phyloP scores from a whole-genome alignment of 2,797 vertebrate genomes.

The Gephyroberyx darwinii region DNA sequence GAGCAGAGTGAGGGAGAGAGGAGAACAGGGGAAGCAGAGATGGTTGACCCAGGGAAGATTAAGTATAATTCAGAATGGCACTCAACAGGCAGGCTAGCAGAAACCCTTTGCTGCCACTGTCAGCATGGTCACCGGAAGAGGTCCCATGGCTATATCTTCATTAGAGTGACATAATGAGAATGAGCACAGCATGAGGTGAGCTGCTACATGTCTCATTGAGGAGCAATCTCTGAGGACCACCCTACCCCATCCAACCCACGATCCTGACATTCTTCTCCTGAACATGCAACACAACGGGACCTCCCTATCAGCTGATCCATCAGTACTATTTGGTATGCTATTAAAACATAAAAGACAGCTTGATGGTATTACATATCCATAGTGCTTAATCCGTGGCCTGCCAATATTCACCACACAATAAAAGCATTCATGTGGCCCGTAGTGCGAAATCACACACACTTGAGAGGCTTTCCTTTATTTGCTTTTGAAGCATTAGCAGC shows the following conservation, averaged over 20 bases:
- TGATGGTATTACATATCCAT: conserved; percentile 47
- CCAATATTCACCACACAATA: conserved; percentile 46
- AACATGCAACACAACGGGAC: conserved; percentile 41
- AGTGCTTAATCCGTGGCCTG: conserved; percentile 55
- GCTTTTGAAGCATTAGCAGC: conserved; percentile 27
- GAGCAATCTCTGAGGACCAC: conserved; percentile 42
- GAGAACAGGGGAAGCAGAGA: conserved; percentile 17
- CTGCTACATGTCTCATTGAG: conserved; percentile 38
- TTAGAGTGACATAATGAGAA: conserved; percentile 73
- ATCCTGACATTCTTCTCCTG: conserved; percentile 15
- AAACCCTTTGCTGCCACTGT: conserved; percentile 31
- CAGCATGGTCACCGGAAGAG: conserved; percentile 37
- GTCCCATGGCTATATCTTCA: conserved; percentile 55
- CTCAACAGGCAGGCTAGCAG: conserved; percentile 60
- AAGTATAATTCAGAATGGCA: conserved; percentile 50
- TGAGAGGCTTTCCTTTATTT: conserved; percentile 65
- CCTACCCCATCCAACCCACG: neutral
- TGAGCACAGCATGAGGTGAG: conserved; percentile 57
- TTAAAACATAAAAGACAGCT: conserved; percentile 59
- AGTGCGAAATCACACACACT: conserved; percentile 56
- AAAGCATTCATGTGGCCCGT: conserved; percentile 49
- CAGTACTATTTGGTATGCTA: conserved; percentile 47
- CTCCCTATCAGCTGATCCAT: conserved; percentile 44
- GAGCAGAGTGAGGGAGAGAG: conserved; percentile 20
- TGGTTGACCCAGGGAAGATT: conserved; percentile 61